These are phyloP conservation scores for Aplochiton taeniatus DNA, from an alignment of 2,797 vertebrate species.

Conservation along the genomic window DNA sequence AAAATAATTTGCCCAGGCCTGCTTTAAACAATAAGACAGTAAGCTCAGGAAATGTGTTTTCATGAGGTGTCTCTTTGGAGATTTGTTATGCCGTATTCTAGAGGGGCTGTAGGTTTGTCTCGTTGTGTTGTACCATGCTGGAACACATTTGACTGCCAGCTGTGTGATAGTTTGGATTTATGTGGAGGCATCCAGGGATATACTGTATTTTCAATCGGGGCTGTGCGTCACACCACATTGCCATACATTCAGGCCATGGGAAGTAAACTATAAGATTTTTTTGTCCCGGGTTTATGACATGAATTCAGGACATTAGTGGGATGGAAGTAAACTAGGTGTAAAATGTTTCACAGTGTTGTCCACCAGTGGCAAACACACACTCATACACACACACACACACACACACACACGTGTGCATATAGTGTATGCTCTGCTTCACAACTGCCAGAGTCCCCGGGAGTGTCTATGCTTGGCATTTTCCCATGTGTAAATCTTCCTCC, in stretches of 20 bases:
- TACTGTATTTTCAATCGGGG: not conserved
- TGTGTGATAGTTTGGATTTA: not conserved
- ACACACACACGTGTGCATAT: not conserved
- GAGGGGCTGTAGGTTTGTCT: not conserved
- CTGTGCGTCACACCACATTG: too few species aligned
- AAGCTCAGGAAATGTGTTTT: constrained; percentile 58
- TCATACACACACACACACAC: not conserved
- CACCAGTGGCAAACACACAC: not conserved
- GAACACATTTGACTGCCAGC: too few species aligned
- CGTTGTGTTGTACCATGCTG: too few species aligned
- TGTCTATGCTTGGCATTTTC: not conserved
- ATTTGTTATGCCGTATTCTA: constrained; percentile 45
- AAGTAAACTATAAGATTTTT: too few species aligned
- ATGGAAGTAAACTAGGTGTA: too few species aligned
- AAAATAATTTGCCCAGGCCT: constrained; percentile 1
- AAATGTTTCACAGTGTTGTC: too few species aligned
- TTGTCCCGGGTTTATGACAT: too few species aligned
- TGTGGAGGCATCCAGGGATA: too few species aligned
- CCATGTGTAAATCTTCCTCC: constrained; percentile 17
- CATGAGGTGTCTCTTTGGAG: constrained; percentile 42
- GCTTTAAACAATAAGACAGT: constrained; percentile 47
- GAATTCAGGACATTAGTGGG: too few species aligned
- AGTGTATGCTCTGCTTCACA: too few species aligned
- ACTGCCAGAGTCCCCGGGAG: not conserved
- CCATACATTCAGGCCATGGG: too few species aligned